phyloP scores from a whole-genome alignment of 2,888 invertebrate species.

The Crepidodera aurea region DNA sequence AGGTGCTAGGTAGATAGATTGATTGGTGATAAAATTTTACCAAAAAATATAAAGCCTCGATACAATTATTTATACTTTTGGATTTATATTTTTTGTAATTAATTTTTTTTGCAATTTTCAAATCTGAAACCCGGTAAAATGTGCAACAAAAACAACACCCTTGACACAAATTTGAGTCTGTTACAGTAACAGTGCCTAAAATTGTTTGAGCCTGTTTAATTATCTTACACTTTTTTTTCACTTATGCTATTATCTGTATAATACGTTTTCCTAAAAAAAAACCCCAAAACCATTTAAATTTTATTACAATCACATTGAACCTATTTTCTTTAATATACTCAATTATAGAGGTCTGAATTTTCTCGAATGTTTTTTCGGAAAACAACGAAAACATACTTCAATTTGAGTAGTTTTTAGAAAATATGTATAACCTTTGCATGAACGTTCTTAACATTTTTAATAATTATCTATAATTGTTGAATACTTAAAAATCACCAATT shows the following conservation, averaged over 20 bases:
- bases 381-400: too few relatives aligned
- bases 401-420: too few relatives aligned
- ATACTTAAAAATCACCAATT: too few relatives aligned
- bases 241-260: constrained; percentile 45
- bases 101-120: background rate
- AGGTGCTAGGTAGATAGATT: constrained; percentile 48
- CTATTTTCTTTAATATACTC: constrained; percentile 38
- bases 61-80: background rate
- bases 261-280: constrained; percentile 51
- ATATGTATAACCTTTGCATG: too few relatives aligned
- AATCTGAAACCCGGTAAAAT: background rate
- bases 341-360: constrained; percentile 51
- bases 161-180: constrained; percentile 38
- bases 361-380: too few relatives aligned
- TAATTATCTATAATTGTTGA: too few relatives aligned
- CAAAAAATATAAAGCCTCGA: background rate
- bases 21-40: constrained; percentile 16
- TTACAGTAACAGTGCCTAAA: constrained; percentile 34
- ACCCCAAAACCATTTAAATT: constrained; percentile 54
- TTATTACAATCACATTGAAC: constrained; percentile 53
- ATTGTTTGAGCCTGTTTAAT: constrained; percentile 40
- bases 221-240: constrained; percentile 47
- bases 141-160: constrained; percentile 56
- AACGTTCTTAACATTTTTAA: too few relatives aligned
- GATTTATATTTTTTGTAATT: background rate